Evolutionary conservation across 2,888 invertebrate species (phyloP).

Genomic region (Poecilobothrus nobilitatus): DNA sequence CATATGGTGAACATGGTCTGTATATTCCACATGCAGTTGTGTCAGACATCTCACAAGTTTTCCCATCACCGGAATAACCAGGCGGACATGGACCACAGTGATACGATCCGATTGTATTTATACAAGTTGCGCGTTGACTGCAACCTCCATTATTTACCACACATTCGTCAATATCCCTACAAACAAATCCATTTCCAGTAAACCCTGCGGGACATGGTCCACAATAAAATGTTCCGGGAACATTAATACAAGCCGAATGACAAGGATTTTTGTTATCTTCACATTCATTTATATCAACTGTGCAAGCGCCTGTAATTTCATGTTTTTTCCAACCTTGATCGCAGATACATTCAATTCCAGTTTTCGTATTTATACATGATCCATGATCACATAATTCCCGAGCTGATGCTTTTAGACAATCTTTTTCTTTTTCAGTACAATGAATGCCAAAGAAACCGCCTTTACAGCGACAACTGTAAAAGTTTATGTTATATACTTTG

Average conservation of each 20-base stretch:
- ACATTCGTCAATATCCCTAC: constrained; percentile 87
- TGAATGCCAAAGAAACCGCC: constrained; percentile 72
- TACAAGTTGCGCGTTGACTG: constrained; percentile 70
- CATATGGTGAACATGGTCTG: constrained; percentile 68
- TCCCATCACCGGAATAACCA: constrained; percentile 80
- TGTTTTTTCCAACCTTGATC: constrained; percentile 80
- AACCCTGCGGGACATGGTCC: constrained; percentile 81
- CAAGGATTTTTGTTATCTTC: constrained; percentile 59
- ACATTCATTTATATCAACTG: constrained; percentile 83
- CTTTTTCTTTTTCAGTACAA: constrained; percentile 64
- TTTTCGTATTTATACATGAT: constrained; percentile 61
- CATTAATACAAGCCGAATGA: constrained; percentile 76
- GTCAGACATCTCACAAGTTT: constrained; percentile 48
- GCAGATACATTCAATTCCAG: constrained; percentile 71
- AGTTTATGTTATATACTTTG: too few species aligned
- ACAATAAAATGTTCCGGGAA: constrained; percentile 82
- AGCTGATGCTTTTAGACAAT: constrained; percentile 60
- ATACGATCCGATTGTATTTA: constrained; percentile 82
- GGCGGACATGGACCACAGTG: constrained; percentile 80
- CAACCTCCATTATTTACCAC: constrained; percentile 77
- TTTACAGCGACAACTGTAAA: constrained; percentile 61
- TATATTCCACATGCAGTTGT: constrained; percentile 32
- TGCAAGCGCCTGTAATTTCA: constrained; percentile 60
- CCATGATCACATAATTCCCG: constrained; percentile 82
- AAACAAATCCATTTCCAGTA: constrained; percentile 77